Conservation (phyloP, 2,113 vertebrate genomes). For the Microtus montanus region DNA sequence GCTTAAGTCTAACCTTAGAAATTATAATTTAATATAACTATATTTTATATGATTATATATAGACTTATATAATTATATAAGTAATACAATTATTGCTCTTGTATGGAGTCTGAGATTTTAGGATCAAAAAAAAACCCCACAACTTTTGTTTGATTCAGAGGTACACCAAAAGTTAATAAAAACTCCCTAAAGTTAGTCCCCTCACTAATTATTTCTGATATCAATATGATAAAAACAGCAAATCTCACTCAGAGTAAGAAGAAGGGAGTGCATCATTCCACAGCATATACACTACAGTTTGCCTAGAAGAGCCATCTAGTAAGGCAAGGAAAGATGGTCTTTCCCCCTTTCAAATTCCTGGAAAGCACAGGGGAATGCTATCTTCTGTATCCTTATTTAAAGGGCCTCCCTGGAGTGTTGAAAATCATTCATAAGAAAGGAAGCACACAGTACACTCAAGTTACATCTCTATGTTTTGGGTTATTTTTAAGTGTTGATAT, state of each 20-base stretch:
- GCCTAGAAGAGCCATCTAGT: not conserved
- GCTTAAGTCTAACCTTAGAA: not conserved
- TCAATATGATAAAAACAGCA: not conserved
- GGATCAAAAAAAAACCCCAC: not conserved
- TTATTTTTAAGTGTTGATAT: not conserved
- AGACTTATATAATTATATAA: no score
- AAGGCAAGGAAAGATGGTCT: not conserved
- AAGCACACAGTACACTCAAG: not conserved
- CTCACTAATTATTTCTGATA: not conserved
- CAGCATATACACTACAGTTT: not conserved
- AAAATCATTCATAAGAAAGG: slow-evolving; percentile 12
- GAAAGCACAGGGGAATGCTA: not conserved
- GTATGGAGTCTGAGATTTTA: not conserved
- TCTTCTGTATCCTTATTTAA: not conserved
- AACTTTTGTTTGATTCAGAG: not conserved
- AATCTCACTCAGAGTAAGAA: not conserved
- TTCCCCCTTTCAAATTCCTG: not conserved
- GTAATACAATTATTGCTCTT: not conserved
- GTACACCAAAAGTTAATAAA: not conserved
- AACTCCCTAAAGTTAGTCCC: not conserved
- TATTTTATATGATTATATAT: no score
- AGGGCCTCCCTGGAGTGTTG: not conserved
- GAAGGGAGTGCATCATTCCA: not conserved
- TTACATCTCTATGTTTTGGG: not conserved
- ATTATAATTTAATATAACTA: not conserved